These are phyloP conservation scores for Lepeophtheirus nordmannii DNA, from an alignment of 2,888 invertebrate species.

Conservation along the genomic window DNA sequence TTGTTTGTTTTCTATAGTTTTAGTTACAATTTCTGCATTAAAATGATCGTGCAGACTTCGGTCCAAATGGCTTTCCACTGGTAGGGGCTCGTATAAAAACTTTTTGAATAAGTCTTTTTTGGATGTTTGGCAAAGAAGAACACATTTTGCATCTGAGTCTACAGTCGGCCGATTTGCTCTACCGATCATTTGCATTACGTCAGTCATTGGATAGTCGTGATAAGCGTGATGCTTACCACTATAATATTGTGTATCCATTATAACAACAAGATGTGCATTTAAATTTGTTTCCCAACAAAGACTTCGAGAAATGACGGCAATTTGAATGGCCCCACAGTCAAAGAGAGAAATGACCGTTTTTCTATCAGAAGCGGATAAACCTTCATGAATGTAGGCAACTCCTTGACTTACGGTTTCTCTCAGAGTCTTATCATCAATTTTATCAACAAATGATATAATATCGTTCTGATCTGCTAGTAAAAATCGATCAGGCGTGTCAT, in stretches of 20 bases:
- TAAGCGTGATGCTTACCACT: constrained; percentile 64
- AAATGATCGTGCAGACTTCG: constrained; percentile 97
- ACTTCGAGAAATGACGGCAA: constrained; percentile 78
- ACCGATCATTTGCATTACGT: constrained; percentile 94
- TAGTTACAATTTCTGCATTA: constrained; percentile 98
- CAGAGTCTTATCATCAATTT: constrained; percentile 55
- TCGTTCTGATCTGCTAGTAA: constrained; percentile 73
- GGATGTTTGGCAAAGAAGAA: constrained; percentile 87
- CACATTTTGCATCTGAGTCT: constrained; percentile 84
- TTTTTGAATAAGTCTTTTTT: constrained; percentile 98
- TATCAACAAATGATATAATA: constrained; percentile 69
- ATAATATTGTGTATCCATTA: constrained; percentile 89
- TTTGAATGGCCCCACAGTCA: constrained; percentile 70
- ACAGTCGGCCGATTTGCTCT: constrained; percentile 80
- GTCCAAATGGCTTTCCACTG: constrained; percentile 71
- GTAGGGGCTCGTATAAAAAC: constrained; percentile 45
- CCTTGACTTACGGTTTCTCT: constrained; percentile 84
- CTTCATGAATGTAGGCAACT: constrained; percentile 94
- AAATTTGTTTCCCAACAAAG: constrained; percentile 84
- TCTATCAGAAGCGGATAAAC: constrained; percentile 65
- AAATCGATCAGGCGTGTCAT: constrained; percentile 68
- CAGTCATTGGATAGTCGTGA: constrained; percentile 94
- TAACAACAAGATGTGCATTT: constrained; percentile 78
- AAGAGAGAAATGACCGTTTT: constrained; percentile 83
- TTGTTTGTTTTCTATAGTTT: constrained; percentile 98